These are phyloP conservation scores for Sphinx pinastri DNA, from an alignment of 2,888 invertebrate species.

Conservation along the genomic window DNA sequence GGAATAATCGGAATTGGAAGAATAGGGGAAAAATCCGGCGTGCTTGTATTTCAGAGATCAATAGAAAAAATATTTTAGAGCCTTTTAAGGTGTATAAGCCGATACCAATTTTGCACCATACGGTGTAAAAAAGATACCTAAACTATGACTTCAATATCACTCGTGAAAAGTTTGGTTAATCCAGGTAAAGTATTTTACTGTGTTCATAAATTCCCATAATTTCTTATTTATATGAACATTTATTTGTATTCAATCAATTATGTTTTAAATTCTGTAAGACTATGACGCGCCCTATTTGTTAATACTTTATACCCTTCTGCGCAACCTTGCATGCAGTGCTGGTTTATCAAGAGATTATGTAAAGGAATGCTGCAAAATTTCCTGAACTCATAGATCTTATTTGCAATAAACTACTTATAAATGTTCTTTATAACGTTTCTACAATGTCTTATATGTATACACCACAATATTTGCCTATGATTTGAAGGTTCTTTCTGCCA, in stretches of 20 bases:
- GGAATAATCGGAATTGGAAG: neutral
- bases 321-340: neutral
- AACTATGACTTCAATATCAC: slow-evolving; percentile 74
- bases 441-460: neutral
- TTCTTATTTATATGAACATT: neutral
- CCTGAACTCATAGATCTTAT: neutral
- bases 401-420: neutral
- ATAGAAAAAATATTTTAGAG: neutral
- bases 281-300: no score
- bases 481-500: neutral
- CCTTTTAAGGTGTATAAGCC: neutral
- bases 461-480: neutral
- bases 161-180: slow-evolving; percentile 80
- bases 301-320: neutral
- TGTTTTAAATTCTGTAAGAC: neutral
- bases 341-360: slow-evolving; percentile 57
- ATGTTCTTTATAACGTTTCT: neutral
- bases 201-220: neutral
- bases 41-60: slow-evolving; percentile 6
- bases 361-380: slow-evolving; percentile 44
- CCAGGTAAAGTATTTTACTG: slow-evolving; percentile 60
- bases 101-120: slow-evolving; percentile 27
- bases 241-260: no score
- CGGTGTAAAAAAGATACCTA: slow-evolving; percentile 43
- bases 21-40: neutral